These are phyloP conservation scores for Aurelia aurita DNA, from an alignment of 30 jellyfish, hydroid and myxozoan species.

Conservation along the genomic window DNA sequence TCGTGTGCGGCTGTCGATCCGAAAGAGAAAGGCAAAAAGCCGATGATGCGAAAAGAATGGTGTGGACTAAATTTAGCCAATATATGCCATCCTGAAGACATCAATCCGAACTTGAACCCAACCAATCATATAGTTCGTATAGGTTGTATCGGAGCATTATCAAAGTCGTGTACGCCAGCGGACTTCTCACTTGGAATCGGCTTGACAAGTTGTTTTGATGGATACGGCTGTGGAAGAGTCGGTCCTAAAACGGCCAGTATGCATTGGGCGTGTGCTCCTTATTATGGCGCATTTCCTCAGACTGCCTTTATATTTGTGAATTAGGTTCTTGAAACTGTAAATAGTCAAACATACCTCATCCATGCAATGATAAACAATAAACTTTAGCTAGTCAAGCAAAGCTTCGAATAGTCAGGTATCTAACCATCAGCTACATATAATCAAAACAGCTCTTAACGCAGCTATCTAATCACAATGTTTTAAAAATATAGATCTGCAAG, in stretches of 20 bases:
- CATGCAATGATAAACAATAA: too few species aligned
- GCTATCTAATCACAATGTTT: too few species aligned
- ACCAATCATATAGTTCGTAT: constrained; percentile 97
- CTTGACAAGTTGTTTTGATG: constrained; percentile 96
- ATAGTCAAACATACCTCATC: too few species aligned
- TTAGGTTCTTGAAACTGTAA: background rate
- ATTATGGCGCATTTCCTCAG: constrained; percentile 88
- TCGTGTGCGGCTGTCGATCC: constrained; percentile 69
- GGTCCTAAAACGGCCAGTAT: constrained; percentile 97
- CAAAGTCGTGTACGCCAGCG: constrained; percentile 97
- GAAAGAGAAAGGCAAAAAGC: constrained; percentile 6
- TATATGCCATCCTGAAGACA: constrained; percentile 97
- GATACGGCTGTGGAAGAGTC: constrained; percentile 98
- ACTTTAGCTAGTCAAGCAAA: too few species aligned
- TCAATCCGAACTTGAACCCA: constrained; percentile 96
- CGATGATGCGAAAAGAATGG: constrained; percentile 82
- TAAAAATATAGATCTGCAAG: too few species aligned
- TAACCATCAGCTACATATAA: too few species aligned
- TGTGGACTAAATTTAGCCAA: constrained; percentile 97
- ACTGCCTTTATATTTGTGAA: constrained; percentile 88
- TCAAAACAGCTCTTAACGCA: too few species aligned
- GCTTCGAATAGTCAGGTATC: too few species aligned
- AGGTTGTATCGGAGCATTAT: constrained; percentile 94
- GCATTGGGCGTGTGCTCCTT: constrained; percentile 99
- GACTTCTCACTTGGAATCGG: constrained; percentile 96